These are phyloP conservation scores for Pungitius pungitius DNA, from an alignment of 2,113 vertebrate genomes.

Conservation along the genomic window DNA sequence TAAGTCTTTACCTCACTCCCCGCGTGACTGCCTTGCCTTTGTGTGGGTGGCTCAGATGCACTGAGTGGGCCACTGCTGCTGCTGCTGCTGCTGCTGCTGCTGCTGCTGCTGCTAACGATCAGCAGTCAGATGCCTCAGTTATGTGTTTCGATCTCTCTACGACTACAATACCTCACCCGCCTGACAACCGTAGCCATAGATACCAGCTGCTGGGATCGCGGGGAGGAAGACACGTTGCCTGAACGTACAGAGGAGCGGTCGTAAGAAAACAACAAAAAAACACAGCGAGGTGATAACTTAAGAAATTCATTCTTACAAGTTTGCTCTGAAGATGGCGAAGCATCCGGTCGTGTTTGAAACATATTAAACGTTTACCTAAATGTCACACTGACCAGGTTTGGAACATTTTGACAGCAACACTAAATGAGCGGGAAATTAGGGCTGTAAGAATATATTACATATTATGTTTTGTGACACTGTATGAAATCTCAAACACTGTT, in stretches of 20 bases:
- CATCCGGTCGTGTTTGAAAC: not conserved
- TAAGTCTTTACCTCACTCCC: conserved; percentile 74
- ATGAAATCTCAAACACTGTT: no score
- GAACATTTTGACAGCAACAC: not conserved
- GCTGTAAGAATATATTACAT: not conserved
- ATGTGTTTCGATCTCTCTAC: conserved; percentile 63
- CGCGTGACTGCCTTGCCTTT: conserved; percentile 76
- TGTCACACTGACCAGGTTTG: not conserved
- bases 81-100: conserved; percentile 60
- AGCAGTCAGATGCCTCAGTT: conserved; percentile 73
- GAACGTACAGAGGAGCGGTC: not conserved
- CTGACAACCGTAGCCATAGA: conserved; percentile 71
- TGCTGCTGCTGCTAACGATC: conserved; percentile 64
- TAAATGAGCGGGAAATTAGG: not conserved
- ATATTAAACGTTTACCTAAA: not conserved
- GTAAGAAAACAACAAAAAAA: not conserved
- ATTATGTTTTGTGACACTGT: not conserved
- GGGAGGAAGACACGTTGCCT: conserved; percentile 36
- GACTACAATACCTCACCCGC: conserved; percentile 60
- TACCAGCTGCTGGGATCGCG: conserved; percentile 47
- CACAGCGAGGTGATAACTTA: conserved; percentile 1
- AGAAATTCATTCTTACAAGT: not conserved
- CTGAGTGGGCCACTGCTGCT: conserved; percentile 69
- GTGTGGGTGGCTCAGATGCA: conserved; percentile 73
- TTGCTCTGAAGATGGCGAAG: not conserved